Base-by-base conservation (phyloP, 1,140 invertebrate species). In the Drosophila kepulauana region DNA sequence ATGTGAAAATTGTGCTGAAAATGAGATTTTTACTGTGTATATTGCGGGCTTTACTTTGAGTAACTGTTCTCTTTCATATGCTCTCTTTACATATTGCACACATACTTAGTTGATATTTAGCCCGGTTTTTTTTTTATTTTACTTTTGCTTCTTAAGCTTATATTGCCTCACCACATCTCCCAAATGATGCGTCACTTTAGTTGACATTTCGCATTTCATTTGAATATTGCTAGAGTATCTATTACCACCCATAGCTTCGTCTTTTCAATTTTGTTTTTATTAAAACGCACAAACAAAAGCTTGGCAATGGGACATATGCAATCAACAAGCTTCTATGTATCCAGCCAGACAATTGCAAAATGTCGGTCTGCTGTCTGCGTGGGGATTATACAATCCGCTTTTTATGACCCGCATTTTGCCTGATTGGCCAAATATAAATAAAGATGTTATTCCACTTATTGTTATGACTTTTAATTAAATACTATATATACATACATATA, bases 1-100 rank as follows among this genome's bases (percentile, higher is more conserved):
- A 87, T 87, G 82, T 88, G 79, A 80, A 87, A 82, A 87, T 82
- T 75, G 79, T 80, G 64, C 77, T 87, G 67, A 80, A 87, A 87
- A 87, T 82, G 67, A 73, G 77, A 73, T 80, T 87, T 77, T 86
- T 65, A 62, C 58, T 68, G 43, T 61, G 43, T 61, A 45, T 45
- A 10, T 28, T 45, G 35, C 20, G 43, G 35, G 38, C 13, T 28
- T 41, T 41, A 57, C 15, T 41, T 38, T 57, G 33, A 41, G 54
- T 11, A 57, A 41, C 54, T 41, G 13, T 57, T 25, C 20, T 25
- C 20, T 25, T 41, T 41, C 33, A 33, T 52, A 30, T 30, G 8
- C 20, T 52, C 30, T 8, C 30, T 25, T 25, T 33, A 33, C 30
- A 33, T 33, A 33, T 10, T 25, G 8, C 10, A 38, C 8, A 38